Evolutionary conservation across 2,797 vertebrate species (phyloP).

Genomic region (Anisognathus igniventris): DNA sequence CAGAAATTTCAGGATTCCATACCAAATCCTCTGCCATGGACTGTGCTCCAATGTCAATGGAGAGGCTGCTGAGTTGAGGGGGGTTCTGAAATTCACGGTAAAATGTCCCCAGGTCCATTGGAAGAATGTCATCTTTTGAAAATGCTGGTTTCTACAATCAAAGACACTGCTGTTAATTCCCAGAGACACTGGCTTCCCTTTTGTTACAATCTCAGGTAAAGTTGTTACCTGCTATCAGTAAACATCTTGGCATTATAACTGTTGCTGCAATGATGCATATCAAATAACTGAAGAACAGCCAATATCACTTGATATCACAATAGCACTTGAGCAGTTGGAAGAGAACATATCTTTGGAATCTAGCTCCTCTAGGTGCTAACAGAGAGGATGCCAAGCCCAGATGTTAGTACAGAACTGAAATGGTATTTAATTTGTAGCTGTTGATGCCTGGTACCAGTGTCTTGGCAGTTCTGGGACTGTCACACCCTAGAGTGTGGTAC

Average conservation of each 20-base stretch:
- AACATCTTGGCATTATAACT: background rate
- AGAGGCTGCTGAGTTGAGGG: conserved; percentile 93
- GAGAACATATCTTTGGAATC: background rate
- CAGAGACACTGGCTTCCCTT: background rate
- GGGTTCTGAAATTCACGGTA: conserved; percentile 99
- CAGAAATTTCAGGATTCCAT: conserved; percentile 40
- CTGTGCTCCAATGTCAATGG: conserved; percentile 93
- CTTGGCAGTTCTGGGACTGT: background rate
- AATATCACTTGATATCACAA: background rate
- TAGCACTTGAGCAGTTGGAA: background rate
- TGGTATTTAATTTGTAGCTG: background rate
- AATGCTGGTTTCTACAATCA: conserved; percentile 91
- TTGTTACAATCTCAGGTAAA: background rate
- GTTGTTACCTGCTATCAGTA: background rate
- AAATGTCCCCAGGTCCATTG: conserved; percentile 97
- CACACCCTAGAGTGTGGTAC: background rate
- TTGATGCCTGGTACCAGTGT: background rate
- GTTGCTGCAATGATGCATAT: background rate
- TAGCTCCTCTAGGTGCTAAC: background rate
- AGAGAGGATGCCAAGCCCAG: background rate
- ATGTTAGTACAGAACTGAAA: background rate
- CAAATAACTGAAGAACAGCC: background rate
- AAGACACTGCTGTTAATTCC: conserved; percentile 9
- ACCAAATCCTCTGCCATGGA: conserved; percentile 99
- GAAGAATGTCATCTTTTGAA: conserved; percentile 96